Evolutionary conservation across 53 echinoderm and acorn worm genomes (phyloP).

Genomic region (Actinopyga echinites): DNA sequence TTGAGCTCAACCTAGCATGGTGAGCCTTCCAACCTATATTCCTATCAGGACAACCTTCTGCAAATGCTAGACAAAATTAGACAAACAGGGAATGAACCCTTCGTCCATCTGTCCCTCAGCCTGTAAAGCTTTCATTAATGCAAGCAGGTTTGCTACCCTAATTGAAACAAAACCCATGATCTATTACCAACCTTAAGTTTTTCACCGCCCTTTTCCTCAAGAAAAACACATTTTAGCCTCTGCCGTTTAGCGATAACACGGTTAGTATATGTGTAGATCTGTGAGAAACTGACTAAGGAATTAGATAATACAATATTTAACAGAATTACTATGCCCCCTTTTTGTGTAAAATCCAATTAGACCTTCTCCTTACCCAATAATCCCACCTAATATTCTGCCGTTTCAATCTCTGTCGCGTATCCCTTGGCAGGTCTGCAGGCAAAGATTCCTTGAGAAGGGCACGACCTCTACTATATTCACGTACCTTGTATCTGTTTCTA

Average conservation of each 20-base stretch:
- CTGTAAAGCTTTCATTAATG: constrained; percentile 29
- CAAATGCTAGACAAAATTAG: not conserved
- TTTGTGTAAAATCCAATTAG: constrained; percentile 43
- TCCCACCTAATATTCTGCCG: constrained; percentile 35
- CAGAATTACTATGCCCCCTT: constrained; percentile 40
- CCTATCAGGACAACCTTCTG: not conserved
- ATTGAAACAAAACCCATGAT: constrained; percentile 34
- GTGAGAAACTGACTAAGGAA: constrained; percentile 15
- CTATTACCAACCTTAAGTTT: constrained; percentile 37
- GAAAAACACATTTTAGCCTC: constrained; percentile 43
- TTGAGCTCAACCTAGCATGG: too few relatives aligned
- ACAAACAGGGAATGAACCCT: not conserved
- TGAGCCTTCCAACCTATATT: too few relatives aligned
- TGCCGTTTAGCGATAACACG: constrained; percentile 27
- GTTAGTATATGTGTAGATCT: constrained; percentile 30
- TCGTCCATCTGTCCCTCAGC: not conserved
- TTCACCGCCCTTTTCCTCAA: constrained; percentile 35
- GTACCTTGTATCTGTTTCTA: not conserved
- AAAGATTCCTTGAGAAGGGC: constrained; percentile 30
- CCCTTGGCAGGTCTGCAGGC: constrained; percentile 33
- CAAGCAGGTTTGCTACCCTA: constrained; percentile 28
- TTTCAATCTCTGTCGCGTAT: constrained; percentile 11
- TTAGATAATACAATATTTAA: constrained; percentile 34
- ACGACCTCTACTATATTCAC: not conserved
- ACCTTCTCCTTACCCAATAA: constrained; percentile 39